These are phyloP conservation scores for Pelecanoides urinatrix DNA, from an alignment of 2,113 vertebrate species.

Conservation along the genomic window DNA sequence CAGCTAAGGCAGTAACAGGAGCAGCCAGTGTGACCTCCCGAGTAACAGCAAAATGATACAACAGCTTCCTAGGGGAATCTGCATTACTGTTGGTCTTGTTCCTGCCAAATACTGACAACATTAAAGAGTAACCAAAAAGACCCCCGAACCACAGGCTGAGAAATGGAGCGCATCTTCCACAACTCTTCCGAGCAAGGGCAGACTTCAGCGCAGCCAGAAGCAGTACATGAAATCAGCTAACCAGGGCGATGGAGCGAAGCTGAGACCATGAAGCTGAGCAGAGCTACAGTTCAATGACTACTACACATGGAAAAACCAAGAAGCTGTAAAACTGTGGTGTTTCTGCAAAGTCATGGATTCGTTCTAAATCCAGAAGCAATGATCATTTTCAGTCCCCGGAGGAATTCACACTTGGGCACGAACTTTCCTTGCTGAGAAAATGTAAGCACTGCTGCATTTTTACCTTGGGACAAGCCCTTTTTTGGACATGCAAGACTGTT, in stretches of 20 bases:
- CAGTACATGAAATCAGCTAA: neutral
- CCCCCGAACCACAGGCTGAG: rapidly evolving
- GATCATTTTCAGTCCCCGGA: neutral
- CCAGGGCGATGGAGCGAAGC: rapidly evolving
- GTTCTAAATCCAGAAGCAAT: neutral
- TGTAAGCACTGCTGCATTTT: neutral
- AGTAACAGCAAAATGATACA: neutral
- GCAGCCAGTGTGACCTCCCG: rapidly evolving
- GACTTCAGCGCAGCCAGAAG: neutral
- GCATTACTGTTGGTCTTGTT: neutral
- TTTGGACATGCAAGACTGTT: neutral
- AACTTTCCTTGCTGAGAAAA: neutral
- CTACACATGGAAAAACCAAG: neutral
- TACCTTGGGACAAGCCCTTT: neutral
- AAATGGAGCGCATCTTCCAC: neutral
- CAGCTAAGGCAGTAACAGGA: neutral
- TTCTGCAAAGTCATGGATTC: neutral
- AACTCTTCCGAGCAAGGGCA: neutral
- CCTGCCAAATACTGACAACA: neutral
- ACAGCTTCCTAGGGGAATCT: neutral
- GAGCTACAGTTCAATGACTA: neutral
- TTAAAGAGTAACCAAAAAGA: neutral
- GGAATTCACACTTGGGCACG: neutral
- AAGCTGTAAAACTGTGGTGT: neutral
- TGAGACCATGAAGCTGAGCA: neutral